Evolutionary conservation across 2,888 invertebrate species (phyloP).

Genomic region (Hypsopygia costalis): DNA sequence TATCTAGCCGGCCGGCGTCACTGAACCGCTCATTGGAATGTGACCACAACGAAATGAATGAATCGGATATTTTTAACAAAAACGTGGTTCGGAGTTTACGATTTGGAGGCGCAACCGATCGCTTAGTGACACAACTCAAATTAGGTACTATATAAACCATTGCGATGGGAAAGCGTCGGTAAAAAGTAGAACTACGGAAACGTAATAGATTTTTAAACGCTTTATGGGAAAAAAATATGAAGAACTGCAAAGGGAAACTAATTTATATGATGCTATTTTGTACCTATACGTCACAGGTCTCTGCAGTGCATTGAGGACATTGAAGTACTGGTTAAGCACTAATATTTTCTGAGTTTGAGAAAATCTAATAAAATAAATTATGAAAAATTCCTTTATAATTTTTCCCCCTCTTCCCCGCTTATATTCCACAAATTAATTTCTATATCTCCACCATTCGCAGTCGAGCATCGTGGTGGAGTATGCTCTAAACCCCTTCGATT

Average conservation of each 20-base stretch:
- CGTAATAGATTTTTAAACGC: conserved; percentile 37
- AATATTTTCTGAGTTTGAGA: too few relatives aligned
- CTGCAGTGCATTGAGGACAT: too few relatives aligned
- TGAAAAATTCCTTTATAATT: too few relatives aligned
- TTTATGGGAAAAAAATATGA: conserved; percentile 17
- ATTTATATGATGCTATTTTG: neutral
- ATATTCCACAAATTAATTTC: too few relatives aligned
- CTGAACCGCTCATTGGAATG: conserved; percentile 51
- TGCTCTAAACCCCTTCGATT: too few relatives aligned
- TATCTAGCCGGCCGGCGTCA: conserved; percentile 25
- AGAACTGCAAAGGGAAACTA: neutral
- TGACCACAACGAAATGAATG: conserved; percentile 50
- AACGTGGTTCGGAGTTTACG: conserved; percentile 40
- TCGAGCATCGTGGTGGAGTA: too few relatives aligned
- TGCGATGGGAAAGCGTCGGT: conserved; percentile 49
- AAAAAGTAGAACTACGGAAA: conserved; percentile 34
- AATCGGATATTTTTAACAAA: conserved; percentile 47
- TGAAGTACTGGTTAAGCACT: too few relatives aligned
- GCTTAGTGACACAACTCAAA: conserved; percentile 54
- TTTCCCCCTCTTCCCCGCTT: too few relatives aligned
- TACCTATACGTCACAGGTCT: neutral
- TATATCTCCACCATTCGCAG: too few relatives aligned
- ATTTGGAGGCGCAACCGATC: conserved; percentile 51
- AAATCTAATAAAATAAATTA: too few relatives aligned
- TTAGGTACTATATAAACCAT: conserved; percentile 35